These are phyloP conservation scores for Rambutsinella grinnellia DNA, from an alignment of 2,888 invertebrate species.

Conservation along the genomic window DNA sequence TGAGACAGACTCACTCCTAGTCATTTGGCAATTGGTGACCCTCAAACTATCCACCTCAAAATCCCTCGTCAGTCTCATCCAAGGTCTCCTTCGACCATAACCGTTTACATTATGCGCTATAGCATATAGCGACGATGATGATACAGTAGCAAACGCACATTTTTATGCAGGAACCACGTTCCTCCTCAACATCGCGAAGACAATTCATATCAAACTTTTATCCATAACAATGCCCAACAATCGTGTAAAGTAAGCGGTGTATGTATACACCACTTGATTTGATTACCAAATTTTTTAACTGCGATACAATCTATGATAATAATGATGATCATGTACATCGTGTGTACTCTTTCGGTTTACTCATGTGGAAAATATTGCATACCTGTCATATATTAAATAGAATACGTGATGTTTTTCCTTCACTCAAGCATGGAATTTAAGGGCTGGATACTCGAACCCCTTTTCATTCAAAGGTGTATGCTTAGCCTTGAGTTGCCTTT, in stretches of 20 bases:
- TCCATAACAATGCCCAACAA: conserved; percentile 18
- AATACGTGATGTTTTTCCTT: no score
- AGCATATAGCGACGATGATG: neutral
- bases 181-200: neutral
- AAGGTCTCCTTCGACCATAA: conserved; percentile 54
- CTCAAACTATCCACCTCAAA: conserved; percentile 65
- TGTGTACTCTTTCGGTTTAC: no score
- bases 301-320: no score
- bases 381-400: no score
- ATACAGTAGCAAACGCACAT: neutral
- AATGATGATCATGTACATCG: no score
- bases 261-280: no score
- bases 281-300: no score
- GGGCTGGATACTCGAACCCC: neutral
- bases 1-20: conserved; percentile 58
- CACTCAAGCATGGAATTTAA: no score
- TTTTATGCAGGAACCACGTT: conserved; percentile 44
- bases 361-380: no score
- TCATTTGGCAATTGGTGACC: conserved; percentile 64
- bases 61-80: conserved; percentile 63
- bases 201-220: neutral
- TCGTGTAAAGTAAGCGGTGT: no score
- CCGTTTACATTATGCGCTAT: neutral
- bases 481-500: conserved; percentile 59
- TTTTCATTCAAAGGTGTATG: neutral